Evolutionary conservation across 2,113 vertebrate genomes (phyloP).

Genomic region (Formicarius rufipectus): DNA sequence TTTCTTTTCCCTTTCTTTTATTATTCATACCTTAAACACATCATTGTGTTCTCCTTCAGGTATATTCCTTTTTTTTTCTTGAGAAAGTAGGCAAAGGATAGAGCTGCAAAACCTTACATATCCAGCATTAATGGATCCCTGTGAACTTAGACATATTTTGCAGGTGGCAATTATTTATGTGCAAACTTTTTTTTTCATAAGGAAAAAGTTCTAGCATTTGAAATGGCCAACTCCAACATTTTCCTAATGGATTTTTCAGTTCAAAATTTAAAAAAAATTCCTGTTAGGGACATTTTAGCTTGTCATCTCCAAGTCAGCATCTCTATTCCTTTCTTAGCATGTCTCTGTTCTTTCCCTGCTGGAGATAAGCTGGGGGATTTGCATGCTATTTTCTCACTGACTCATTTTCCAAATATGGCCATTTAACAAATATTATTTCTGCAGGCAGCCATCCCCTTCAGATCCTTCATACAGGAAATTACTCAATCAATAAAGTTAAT

Average conservation of each 20-base stretch:
- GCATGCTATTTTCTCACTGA: constrained; percentile 48
- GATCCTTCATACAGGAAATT: constrained; percentile 53
- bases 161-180: not conserved
- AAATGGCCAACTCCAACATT: not conserved
- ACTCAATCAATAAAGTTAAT: constrained; percentile 59
- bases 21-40: not conserved
- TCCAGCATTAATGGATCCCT: not conserved
- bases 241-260: not conserved
- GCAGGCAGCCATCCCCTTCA: constrained; percentile 34
- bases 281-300: not conserved
- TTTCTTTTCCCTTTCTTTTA: not conserved
- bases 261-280: not conserved
- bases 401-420: constrained; percentile 41
- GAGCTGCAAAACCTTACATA: not conserved
- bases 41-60: not conserved
- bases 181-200: not conserved
- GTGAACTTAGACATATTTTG: not conserved
- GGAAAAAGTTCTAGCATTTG: not conserved
- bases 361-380: constrained; percentile 37
- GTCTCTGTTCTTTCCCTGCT: not conserved
- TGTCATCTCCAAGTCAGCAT: not conserved
- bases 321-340: not conserved
- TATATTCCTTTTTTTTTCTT: not conserved
- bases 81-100: not conserved
- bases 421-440: constrained; percentile 53